Percentiles rank a stretch among this genome's conserved stretches.
phyloP scores from a whole-genome alignment of 2,888 invertebrate species.

The Teleogryllus oceanicus region DNA sequence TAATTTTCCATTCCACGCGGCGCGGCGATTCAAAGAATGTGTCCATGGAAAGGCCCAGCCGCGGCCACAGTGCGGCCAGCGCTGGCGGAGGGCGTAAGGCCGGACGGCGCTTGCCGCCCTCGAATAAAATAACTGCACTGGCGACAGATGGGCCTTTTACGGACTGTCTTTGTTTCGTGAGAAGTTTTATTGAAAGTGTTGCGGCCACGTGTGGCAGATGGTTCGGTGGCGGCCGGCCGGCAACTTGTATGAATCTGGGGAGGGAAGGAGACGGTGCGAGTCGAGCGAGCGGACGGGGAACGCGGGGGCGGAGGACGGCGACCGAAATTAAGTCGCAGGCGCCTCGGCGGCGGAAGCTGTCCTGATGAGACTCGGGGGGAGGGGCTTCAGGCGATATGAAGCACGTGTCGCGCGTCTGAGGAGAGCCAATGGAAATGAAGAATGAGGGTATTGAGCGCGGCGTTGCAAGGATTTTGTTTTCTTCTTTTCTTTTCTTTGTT shows the following conservation, averaged over 20 bases:
- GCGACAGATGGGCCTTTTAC: conserved; percentile 6
- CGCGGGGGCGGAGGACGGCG: not conserved
- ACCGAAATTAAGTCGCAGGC: not conserved
- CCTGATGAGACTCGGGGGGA: not conserved
- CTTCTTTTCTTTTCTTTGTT: no score
- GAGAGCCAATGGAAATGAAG: no score
- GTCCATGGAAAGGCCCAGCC: no score
- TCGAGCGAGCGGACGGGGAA: not conserved
- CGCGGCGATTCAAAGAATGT: no score
- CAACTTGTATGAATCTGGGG: not conserved
- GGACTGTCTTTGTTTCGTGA: conserved; percentile 18
- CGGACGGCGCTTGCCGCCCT: not conserved
- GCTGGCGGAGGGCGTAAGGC: not conserved
- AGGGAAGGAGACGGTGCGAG: not conserved
- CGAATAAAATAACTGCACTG: conserved; percentile 3
- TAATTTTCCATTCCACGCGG: no score
- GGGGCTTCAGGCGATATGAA: not conserved
- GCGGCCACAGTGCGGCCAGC: not conserved
- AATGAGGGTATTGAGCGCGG: no score
- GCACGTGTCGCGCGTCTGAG: not conserved
- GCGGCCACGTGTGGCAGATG: conserved; percentile 8
- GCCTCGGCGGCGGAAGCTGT: not conserved
- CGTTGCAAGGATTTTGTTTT: no score
- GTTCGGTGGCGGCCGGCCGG: not conserved
- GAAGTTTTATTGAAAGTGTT: conserved; percentile 18